Percentiles rank a stretch among this genome's conserved stretches.
Evolutionary conservation across 2,888 invertebrate species (phyloP).

Genomic region (Ischnura elegans): DNA sequence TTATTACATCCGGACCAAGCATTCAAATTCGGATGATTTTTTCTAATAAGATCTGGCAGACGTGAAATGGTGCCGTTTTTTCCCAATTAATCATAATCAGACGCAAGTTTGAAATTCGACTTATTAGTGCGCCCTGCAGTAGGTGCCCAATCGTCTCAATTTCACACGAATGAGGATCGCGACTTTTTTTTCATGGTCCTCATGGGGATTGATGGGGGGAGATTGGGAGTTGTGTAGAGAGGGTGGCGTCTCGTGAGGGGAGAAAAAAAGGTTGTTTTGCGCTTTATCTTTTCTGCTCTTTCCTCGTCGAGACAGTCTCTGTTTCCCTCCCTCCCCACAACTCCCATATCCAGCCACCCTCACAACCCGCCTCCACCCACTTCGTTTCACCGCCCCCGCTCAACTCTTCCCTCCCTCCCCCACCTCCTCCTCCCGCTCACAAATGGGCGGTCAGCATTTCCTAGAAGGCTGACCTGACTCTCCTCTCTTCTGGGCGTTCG

Average conservation of each 20-base stretch:
- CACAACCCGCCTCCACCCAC: not conserved
- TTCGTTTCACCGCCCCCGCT: not conserved
- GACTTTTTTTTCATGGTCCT: not conserved
- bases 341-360: not conserved
- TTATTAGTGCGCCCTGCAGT: not conserved
- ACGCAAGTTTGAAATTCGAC: not conserved
- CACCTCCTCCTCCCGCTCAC: not conserved
- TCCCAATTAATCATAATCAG: not conserved
- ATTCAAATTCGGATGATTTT: no score
- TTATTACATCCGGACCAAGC: no score
- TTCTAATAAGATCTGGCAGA: no score
- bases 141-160: not conserved
- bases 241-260: constrained; percentile 14
- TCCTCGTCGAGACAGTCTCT: constrained; percentile 35
- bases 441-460: constrained; percentile 66
- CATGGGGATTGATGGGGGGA: no score
- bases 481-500: constrained; percentile 25
- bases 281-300: constrained; percentile 31
- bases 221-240: not conserved
- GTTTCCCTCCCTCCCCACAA: not conserved
- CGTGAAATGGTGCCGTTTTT: not conserved
- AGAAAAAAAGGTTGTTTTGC: constrained; percentile 38
- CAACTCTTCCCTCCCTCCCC: not conserved
- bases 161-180: not conserved
- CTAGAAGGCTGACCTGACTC: constrained; percentile 57